Base-by-base conservation (phyloP, 37 sponge, comb jelly and placozoan genomes). In the Haliclona indistincta region DNA sequence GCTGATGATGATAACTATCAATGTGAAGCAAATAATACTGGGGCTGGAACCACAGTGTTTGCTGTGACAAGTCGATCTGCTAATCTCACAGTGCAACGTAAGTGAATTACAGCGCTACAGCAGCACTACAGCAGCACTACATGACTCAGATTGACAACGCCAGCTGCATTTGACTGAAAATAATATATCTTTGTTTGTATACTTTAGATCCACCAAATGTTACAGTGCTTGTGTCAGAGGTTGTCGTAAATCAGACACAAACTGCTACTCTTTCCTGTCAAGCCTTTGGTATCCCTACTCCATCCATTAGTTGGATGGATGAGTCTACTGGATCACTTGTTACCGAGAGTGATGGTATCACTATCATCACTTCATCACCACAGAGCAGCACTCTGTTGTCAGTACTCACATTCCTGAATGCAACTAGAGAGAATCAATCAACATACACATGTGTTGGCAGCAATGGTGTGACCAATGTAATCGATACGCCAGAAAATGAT, bases 201-300 rank as follows among this genome's bases (percentile, higher is more conserved):
- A 8, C 49, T 13, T 58, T 26, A 58, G 60, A 58, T 58, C 60
- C 60, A 25, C 60, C 60, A n/a, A 58, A 58, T 58, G 60, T 58
- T n/a, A 58, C 60, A 25, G n/a, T 26, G 7, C 22, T 58, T 58
- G 60, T 25, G 28, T 26, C 60, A 58, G 60, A 58, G 60, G 25
- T 58, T 6, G n/a, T 58, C 28, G n/a, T 58, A 58, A 58, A 58
- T 26, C 60, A 58, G n/a, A 58, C 60, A 58, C 60, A 60, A 25
- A 33, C 33, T 19, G n/a, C 56, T 15, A 20, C 38, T 37, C 38
- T 70, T 8, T 26, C 38, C 22, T 80, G 80, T 55, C 56, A 41
- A 11, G 71, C 71, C 30, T 55, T 38, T 42, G 80, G 80, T 1
- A 43, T 60, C 26, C 80, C 80, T 2, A 42, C 58, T 38, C 80